phyloP scores from a whole-genome alignment of 2,888 invertebrate species.

The Geophilus truncorum region DNA sequence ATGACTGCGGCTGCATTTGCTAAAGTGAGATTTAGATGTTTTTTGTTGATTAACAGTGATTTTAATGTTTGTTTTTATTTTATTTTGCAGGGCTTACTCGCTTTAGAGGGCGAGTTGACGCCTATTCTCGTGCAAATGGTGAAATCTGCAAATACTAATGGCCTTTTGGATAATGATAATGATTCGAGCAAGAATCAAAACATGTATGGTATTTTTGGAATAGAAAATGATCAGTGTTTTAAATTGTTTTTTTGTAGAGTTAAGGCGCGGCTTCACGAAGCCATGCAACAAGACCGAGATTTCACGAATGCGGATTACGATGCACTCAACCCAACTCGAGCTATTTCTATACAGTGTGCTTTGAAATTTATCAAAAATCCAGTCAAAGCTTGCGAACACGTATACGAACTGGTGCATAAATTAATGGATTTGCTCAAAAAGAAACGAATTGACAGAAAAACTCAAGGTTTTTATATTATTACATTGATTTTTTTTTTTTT shows the following conservation, averaged over 20 bases:
- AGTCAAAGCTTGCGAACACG: constrained; percentile 82
- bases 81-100: constrained; percentile 70
- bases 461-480: constrained; percentile 57
- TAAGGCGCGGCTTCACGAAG: constrained; percentile 86
- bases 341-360: constrained; percentile 85
- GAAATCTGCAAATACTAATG: constrained; percentile 91
- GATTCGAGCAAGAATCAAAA: constrained; percentile 93
- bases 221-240: no score
- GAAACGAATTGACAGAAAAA: constrained; percentile 82
- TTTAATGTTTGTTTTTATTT: background rate
- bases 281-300: constrained; percentile 84
- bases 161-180: constrained; percentile 91
- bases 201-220: no score
- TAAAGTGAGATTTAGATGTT: constrained; percentile 54
- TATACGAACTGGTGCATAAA: constrained; percentile 78
- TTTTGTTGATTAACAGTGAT: background rate
- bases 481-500: background rate
- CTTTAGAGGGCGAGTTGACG: constrained; percentile 95
- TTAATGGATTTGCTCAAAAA: constrained; percentile 76
- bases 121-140: constrained; percentile 99
- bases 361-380: constrained; percentile 95
- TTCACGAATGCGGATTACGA: constrained; percentile 77
- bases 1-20: constrained; percentile 99
- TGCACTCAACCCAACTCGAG: constrained; percentile 84
- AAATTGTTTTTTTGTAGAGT: no score